These are phyloP conservation scores for Spodoptera frugiperda DNA, from an alignment of 1,140 invertebrate species.

Conservation along the genomic window DNA sequence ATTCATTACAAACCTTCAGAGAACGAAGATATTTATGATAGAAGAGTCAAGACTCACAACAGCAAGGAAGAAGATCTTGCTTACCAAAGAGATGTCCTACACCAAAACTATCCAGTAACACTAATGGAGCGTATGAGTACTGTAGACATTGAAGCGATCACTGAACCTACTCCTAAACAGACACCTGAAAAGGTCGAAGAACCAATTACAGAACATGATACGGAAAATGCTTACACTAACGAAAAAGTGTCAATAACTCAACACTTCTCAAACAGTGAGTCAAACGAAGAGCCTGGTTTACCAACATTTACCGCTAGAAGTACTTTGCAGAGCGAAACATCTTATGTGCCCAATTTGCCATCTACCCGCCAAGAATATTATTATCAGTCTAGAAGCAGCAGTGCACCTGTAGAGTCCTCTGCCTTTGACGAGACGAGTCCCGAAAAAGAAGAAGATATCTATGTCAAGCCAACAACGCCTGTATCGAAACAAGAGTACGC, in stretches of 20 bases:
- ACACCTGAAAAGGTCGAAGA: constrained; percentile 62
- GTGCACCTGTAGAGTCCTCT: constrained; percentile 57
- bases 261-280: constrained; percentile 54
- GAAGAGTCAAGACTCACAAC: constrained; percentile 71
- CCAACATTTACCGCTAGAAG: constrained; percentile 50
- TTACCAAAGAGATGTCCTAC: constrained; percentile 87
- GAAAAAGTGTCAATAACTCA: constrained; percentile 73
- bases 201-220: constrained; percentile 62
- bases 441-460: constrained; percentile 62
- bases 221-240: constrained; percentile 79
- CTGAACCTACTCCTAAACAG: constrained; percentile 71
- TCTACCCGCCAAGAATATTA: constrained; percentile 63
- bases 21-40: constrained; percentile 72
- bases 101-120: constrained; percentile 87
- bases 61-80: constrained; percentile 82
- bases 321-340: constrained; percentile 56
- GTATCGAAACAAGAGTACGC: constrained; percentile 55
- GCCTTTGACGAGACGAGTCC: constrained; percentile 58
- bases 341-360: constrained; percentile 60
- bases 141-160: constrained; percentile 80
- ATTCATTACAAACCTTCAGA: constrained; percentile 77
- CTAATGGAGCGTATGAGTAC: constrained; percentile 82
- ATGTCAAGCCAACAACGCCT: constrained; percentile 59
- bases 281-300: constrained; percentile 53
- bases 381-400: constrained; percentile 66